Evolutionary conservation across 2,888 invertebrate genomes (phyloP).

Genomic region (Dryadula phaetusa): DNA sequence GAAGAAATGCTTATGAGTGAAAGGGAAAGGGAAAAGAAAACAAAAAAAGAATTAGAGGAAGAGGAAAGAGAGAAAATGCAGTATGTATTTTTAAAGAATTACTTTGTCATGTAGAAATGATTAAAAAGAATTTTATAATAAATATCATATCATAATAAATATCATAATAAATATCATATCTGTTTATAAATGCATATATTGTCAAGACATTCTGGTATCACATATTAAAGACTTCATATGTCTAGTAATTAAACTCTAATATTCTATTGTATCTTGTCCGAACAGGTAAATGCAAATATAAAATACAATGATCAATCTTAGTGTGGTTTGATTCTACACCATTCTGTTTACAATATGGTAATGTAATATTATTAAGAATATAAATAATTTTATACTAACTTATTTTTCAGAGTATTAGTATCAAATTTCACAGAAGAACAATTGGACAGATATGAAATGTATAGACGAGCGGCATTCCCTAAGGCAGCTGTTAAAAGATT

Average conservation of each 20-base stretch:
- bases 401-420: constrained; percentile 92
- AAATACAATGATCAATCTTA: too few species aligned
- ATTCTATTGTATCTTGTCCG: too few species aligned
- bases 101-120: constrained; percentile 16
- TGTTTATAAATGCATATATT: too few species aligned
- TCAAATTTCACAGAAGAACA: constrained; percentile 99
- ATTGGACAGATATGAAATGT: constrained; percentile 99
- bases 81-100: constrained; percentile 81
- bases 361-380: neutral
- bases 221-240: too few species aligned
- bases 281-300: too few species aligned
- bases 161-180: too few species aligned
- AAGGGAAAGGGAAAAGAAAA: constrained; percentile 88
- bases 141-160: too few species aligned
- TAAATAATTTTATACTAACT: neutral
- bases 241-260: too few species aligned
- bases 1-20: constrained; percentile 78
- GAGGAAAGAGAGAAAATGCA: constrained; percentile 98
- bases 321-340: too few species aligned
- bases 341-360: too few species aligned
- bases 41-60: constrained; percentile 94
- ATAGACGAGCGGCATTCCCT: constrained; percentile 97
- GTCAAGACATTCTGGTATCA: too few species aligned
- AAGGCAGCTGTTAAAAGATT: constrained; percentile 98
- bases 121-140: neutral